phyloP scores from a whole-genome alignment of 2,113 vertebrate genomes.

The Malurus melanocephalus region DNA sequence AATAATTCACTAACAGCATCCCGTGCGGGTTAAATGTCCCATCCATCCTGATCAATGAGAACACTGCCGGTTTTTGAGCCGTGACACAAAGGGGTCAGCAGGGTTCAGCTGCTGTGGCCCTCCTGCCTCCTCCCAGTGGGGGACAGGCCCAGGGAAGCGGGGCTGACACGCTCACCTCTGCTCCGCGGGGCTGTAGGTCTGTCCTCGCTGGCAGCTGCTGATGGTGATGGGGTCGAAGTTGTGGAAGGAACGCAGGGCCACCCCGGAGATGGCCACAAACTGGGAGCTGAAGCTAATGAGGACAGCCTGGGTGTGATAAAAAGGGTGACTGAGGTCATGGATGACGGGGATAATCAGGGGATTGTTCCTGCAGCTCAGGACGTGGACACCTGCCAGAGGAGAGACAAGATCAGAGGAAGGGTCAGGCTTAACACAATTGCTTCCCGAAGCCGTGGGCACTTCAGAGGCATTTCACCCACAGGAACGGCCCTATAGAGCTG shows the following conservation, averaged over 20 bases:
- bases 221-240: conserved; percentile 98
- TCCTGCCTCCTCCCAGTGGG: conserved; percentile 5
- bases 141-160: not conserved
- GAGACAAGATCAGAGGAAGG: conserved; percentile 68
- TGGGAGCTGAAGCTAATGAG: conserved; percentile 88
- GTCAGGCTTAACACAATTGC: conserved; percentile 68
- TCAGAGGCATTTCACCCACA: conserved; percentile 64
- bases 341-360: conserved; percentile 95
- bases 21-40: conserved; percentile 56
- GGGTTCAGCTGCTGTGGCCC: conserved; percentile 23
- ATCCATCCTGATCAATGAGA: conserved; percentile 59
- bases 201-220: conserved; percentile 95
- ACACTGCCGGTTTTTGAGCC: not conserved
- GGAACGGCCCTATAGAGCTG: conserved; percentile 44
- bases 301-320: conserved; percentile 94
- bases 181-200: conserved; percentile 94
- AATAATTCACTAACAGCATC: conserved; percentile 63
- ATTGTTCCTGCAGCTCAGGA: conserved; percentile 95
- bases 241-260: conserved; percentile 96
- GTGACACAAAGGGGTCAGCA: conserved; percentile 32
- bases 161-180: conserved; percentile 86
- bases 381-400: conserved; percentile 85
- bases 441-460: conserved; percentile 50
- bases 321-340: conserved; percentile 95
- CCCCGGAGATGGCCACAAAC: conserved; percentile 93